A percentile compares a stretch with the other conserved stretches of the same genome.
Evolutionary conservation across 2,113 vertebrate genomes (phyloP).

Genomic region (Parus major): DNA sequence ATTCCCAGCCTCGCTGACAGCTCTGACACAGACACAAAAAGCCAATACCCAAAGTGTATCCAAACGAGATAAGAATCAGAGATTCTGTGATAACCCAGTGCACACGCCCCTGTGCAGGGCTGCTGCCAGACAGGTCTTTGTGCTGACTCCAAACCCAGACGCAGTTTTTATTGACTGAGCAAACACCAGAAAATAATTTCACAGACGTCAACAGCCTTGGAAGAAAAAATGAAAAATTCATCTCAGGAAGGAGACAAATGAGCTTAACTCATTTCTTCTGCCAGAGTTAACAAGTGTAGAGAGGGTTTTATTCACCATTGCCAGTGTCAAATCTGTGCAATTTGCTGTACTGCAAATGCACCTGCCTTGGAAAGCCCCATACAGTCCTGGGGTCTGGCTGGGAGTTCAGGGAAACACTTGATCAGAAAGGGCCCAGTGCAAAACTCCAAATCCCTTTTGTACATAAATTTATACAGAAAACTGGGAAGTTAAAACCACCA

Average conservation of each 20-base stretch:
- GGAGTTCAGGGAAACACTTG: not conserved
- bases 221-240: slow-evolving; percentile 47
- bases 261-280: slow-evolving; percentile 19
- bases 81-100: not conserved
- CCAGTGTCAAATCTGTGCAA: not conserved
- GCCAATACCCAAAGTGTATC: not conserved
- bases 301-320: not conserved
- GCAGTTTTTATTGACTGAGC: slow-evolving; percentile 42
- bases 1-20: not conserved
- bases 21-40: not conserved
- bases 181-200: slow-evolving; percentile 27
- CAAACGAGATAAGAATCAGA: not conserved
- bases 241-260: slow-evolving; percentile 27
- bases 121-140: not conserved
- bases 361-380: not conserved
- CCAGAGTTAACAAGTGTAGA: slow-evolving; percentile 28
- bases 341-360: not conserved
- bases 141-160: not conserved
- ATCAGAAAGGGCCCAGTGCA: not conserved
- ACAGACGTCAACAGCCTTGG: not conserved
- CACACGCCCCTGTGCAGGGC: not conserved
- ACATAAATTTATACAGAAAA: not conserved
- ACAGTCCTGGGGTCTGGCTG: not conserved
- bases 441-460: not conserved
- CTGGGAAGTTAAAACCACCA: not conserved